Conservation (phyloP, 2,888 invertebrate species). For the Agonopterix subpropinquella region DNA sequence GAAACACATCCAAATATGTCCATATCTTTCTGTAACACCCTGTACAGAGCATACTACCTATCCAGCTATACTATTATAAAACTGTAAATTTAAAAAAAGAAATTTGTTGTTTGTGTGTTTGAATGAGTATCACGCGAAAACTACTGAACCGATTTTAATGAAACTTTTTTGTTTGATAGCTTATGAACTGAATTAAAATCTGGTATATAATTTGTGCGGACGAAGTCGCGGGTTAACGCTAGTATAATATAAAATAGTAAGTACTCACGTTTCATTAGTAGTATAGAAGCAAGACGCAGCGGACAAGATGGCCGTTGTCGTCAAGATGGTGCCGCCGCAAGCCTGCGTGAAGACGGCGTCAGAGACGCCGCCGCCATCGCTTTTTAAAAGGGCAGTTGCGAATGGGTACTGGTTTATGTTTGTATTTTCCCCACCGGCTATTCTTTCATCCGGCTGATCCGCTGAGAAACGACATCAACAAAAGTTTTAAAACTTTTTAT, state of each 20-base stretch:
- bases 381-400: conserved; percentile 38
- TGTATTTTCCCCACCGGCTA: conserved; percentile 39
- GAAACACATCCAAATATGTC: no score
- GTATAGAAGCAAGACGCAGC: conserved; percentile 54
- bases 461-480: conserved; percentile 5
- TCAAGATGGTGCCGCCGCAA: conserved; percentile 51
- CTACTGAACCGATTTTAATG: no score
- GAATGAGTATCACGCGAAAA: no score
- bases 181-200: no score
- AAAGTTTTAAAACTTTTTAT: neutral
- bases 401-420: conserved; percentile 39
- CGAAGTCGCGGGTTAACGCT: no score
- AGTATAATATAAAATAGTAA: neutral
- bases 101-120: no score
- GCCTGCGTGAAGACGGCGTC: conserved; percentile 28
- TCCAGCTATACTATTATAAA: no score
- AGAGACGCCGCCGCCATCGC: conserved; percentile 7
- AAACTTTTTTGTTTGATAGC: no score
- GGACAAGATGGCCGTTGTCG: conserved; percentile 37
- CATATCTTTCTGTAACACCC: neutral
- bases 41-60: neutral
- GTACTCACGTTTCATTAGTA: conserved; percentile 27
- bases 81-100: no score
- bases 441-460: conserved; percentile 21
- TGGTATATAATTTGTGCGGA: no score